Percentiles rank a stretch among this genome's conserved stretches.
Conservation (phyloP, 1,140 invertebrate genomes). For the Zeugodacus cucurbitae region DNA sequence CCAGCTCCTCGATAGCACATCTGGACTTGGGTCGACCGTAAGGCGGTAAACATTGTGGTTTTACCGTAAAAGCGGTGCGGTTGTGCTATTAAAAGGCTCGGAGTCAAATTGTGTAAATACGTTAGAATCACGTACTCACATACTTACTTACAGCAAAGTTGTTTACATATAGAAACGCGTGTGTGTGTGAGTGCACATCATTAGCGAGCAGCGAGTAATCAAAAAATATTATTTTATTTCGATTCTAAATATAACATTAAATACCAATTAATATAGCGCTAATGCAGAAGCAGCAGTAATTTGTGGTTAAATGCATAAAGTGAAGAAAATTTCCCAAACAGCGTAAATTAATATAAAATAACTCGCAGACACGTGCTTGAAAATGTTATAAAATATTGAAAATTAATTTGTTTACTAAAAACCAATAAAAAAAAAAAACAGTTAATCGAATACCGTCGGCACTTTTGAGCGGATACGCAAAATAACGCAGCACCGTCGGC, state of each 20-base stretch:
- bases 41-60: conserved; percentile 45
- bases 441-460: not conserved
- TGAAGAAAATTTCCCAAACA: too few relatives aligned
- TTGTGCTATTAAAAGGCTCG: conserved; percentile 3
- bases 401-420: too few relatives aligned
- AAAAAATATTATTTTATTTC: not conserved
- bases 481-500: not conserved
- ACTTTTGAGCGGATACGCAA: not conserved
- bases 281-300: too few relatives aligned
- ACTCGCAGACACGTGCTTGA: too few relatives aligned
- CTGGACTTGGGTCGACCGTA: conserved; percentile 16
- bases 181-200: not conserved
- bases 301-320: too few relatives aligned
- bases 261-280: not conserved
- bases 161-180: not conserved
- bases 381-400: too few relatives aligned
- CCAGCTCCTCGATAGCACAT: not conserved
- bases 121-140: not conserved
- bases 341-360: too few relatives aligned
- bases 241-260: not conserved
- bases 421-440: not conserved
- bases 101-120: not conserved
- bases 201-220: not conserved
- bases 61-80: conserved; percentile 42
- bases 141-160: not conserved